Evolutionary conservation across 2,797 vertebrate species (phyloP).

Genomic region (Pitangus sulphuratus): DNA sequence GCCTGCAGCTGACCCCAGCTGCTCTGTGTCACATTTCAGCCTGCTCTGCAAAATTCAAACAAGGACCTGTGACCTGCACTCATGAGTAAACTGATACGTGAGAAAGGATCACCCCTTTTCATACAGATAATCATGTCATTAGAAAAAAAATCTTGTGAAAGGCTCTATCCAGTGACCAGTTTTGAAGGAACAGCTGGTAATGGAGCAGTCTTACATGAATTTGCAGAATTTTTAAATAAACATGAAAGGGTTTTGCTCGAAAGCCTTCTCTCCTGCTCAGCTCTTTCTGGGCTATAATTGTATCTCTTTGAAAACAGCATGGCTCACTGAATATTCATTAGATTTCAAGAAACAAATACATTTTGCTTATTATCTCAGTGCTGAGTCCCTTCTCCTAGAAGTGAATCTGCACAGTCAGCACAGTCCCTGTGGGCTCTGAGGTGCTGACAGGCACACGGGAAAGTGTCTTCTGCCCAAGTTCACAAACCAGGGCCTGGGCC

Average conservation of each 20-base stretch:
- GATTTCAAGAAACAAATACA: background rate
- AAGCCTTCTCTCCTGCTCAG: background rate
- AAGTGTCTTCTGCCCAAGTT: too few relatives aligned
- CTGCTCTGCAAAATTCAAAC: background rate
- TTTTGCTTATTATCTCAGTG: background rate
- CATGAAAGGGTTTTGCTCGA: background rate
- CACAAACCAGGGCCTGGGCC: background rate
- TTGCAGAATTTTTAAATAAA: background rate
- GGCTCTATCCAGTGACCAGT: background rate
- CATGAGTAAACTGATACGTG: background rate
- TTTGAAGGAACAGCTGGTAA: background rate
- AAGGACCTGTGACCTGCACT: background rate
- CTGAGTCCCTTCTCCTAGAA: background rate
- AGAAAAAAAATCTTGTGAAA: background rate
- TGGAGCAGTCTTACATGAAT: background rate
- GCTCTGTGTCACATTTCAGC: background rate
- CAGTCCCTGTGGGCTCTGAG: fast-evolving
- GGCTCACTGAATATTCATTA: constrained; percentile 22
- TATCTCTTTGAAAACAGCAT: background rate
- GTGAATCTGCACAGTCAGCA: background rate
- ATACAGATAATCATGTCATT: background rate
- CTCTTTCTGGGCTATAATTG: background rate
- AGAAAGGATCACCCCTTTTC: background rate
- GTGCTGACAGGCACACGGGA: fast-evolving
- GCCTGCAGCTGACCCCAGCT: background rate